Percentiles rank a stretch among this genome's conserved stretches.
phyloP scores from a whole-genome alignment of 1,140 invertebrate genomes.

The Platorchestia sp. region DNA sequence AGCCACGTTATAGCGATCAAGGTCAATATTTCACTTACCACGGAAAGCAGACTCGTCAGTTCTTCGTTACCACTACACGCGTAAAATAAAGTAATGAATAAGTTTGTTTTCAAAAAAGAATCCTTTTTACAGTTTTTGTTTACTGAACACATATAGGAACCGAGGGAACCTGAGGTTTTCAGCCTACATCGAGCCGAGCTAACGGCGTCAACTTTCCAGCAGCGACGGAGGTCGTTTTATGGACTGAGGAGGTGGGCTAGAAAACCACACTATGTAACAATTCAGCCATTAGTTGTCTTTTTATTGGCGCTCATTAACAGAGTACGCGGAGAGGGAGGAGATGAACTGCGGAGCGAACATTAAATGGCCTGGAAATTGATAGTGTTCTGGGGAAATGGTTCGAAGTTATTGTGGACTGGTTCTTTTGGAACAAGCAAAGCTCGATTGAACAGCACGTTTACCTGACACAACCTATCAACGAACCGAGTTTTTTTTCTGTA shows the following conservation, averaged over 20 bases:
- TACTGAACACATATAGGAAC: not conserved
- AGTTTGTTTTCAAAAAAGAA: too few relatives aligned
- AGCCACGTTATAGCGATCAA: too few relatives aligned
- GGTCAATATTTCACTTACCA: too few relatives aligned
- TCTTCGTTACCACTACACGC: too few relatives aligned
- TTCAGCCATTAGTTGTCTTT: not conserved
- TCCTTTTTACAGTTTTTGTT: not conserved
- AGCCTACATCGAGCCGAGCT: not conserved
- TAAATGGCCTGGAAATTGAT: not conserved
- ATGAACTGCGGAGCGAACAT: slow-evolving; percentile 15
- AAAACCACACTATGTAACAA: not conserved
- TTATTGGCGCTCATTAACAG: slow-evolving; percentile 5
- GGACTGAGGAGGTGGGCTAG: not conserved
- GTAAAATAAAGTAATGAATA: too few relatives aligned
- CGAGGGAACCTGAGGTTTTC: not conserved
- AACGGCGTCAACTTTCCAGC: not conserved
- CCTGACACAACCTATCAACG: not conserved
- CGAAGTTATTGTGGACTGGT: not conserved
- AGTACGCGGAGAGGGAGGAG: slow-evolving; percentile 1
- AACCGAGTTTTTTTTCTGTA: not conserved
- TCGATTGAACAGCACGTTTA: not conserved
- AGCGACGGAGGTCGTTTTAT: not conserved
- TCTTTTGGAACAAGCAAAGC: not conserved
- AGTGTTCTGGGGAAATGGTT: not conserved
- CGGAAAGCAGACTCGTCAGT: too few relatives aligned